phyloP scores from a whole-genome alignment of 2,888 invertebrate genomes.

The Choreutis nemorana region DNA sequence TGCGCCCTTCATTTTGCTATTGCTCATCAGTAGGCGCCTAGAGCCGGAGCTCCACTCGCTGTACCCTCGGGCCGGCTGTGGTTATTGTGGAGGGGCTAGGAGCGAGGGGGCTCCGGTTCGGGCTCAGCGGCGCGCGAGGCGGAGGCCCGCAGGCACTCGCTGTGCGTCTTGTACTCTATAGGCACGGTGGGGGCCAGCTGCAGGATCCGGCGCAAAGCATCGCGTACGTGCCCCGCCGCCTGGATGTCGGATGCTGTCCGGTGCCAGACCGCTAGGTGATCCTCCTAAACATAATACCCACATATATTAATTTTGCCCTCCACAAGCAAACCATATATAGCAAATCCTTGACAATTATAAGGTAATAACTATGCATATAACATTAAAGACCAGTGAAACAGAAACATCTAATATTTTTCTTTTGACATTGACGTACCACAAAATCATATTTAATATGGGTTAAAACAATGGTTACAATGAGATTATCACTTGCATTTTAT shows the following conservation, averaged over 20 bases:
- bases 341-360: no score
- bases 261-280: slow-evolving; percentile 97
- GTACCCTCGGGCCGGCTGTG: slow-evolving; percentile 8
- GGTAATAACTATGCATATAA: no score
- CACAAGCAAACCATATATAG: no score
- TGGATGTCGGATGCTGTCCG: slow-evolving; percentile 90
- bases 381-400: no score
- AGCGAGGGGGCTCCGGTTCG: slow-evolving; percentile 11
- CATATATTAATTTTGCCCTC: slow-evolving; percentile 4
- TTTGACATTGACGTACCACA: not conserved
- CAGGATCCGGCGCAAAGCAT: slow-evolving; percentile 92
- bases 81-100: slow-evolving; percentile 8
- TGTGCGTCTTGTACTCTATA: slow-evolving; percentile 87
- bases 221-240: slow-evolving; percentile 90
- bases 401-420: not conserved
- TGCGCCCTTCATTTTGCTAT: no score
- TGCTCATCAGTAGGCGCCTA: no score
- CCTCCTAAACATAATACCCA: slow-evolving; percentile 72
- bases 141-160: slow-evolving; percentile 39
- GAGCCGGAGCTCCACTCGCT: not conserved
- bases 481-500: no score
- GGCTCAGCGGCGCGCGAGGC: slow-evolving; percentile 18
- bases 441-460: not conserved
- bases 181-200: slow-evolving; percentile 92
- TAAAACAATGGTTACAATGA: not conserved